A percentile compares a stretch with the other conserved stretches of the same genome.
phyloP scores from a whole-genome alignment of 1,140 invertebrate genomes.

The Trichonephila inaurata region DNA sequence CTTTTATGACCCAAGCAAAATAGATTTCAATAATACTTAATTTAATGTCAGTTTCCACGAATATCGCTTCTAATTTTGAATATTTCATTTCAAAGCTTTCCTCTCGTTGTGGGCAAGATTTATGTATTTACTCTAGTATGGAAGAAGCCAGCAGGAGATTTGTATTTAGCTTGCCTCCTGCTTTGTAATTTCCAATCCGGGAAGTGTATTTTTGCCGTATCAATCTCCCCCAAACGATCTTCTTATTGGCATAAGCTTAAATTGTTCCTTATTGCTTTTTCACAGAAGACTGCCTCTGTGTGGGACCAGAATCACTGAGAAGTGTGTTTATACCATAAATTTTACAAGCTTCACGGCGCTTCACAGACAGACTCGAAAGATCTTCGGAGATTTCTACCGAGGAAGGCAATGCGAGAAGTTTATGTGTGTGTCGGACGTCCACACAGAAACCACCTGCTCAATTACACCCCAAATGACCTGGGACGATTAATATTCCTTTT shows the following conservation, averaged over 20 bases:
- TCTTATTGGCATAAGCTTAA: not conserved
- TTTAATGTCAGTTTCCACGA: too few relatives aligned
- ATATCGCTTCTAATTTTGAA: too few relatives aligned
- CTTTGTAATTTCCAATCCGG: too few relatives aligned
- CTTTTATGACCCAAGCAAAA: too few relatives aligned
- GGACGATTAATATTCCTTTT: slow-evolving; percentile 1
- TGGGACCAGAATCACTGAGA: not conserved
- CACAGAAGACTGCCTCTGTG: not conserved
- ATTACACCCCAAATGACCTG: slow-evolving; percentile 10
- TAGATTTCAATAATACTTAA: too few relatives aligned
- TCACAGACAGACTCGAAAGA: not conserved
- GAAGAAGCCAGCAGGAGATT: too few relatives aligned
- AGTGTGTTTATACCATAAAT: slow-evolving; percentile 1
- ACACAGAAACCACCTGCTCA: not conserved
- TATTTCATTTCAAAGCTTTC: too few relatives aligned
- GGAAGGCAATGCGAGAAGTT: not conserved
- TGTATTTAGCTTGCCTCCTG: too few relatives aligned
- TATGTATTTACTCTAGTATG: too few relatives aligned
- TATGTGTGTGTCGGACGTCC: not conserved
- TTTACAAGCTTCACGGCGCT: not conserved
- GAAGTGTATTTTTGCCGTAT: too few relatives aligned
- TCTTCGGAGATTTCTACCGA: not conserved
- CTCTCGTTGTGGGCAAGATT: too few relatives aligned
- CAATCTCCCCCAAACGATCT: too few relatives aligned
- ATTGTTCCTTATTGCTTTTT: not conserved